Evolutionary conservation across 2,888 invertebrate genomes (phyloP), one percentile per base, ranked within the genome.

Genomic region (Troides oblongomaculatus): DNA sequence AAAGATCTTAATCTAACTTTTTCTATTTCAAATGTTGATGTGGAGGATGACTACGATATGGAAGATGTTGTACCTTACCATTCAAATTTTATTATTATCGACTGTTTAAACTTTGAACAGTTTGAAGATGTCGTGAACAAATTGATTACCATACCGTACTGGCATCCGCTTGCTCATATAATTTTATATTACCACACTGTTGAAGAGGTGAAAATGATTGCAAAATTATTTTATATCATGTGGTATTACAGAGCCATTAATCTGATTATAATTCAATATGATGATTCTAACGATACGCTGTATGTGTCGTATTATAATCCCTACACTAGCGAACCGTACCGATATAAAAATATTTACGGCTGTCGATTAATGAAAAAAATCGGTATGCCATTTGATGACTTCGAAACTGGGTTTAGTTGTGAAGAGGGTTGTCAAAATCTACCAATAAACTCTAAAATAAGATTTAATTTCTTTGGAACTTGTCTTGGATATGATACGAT

Each of bases 201-300:
- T 23, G 74, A 73, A 36, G 71, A 80, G 14, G 75, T 73, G 46
- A 71, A 75, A 59, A 72, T 73, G 3, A 70, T 85, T 17, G 83
- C 87, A 5, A 84, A 80, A 74, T 74, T 89, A 71, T 88, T 88
- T 71, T 90, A 82, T 64, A 81, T 79, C 43, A 77, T 87, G 50
- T 89, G 90, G 89, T 89, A 82, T 72, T 81, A 85, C 68, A 86
- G 79, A 77, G 82, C 81, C 8, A 76, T 81, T 43, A 88, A 90
- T 69, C 80, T 77, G 2, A 73, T 87, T 5, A 76, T 90, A 39
- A 72, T 88, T 30, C 84, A 86, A 62, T 81, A 83, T 56, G 74
- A 85, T 68, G 83, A 85, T 66, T 56, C 36, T 7, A 61, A 76
- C 60, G 73, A 81, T 69, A 60, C 66, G 18, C 73, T 84, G 8